Evolutionary conservation across 1,140 invertebrate genomes (phyloP).

Genomic region (Drosophila ogumai): DNA sequence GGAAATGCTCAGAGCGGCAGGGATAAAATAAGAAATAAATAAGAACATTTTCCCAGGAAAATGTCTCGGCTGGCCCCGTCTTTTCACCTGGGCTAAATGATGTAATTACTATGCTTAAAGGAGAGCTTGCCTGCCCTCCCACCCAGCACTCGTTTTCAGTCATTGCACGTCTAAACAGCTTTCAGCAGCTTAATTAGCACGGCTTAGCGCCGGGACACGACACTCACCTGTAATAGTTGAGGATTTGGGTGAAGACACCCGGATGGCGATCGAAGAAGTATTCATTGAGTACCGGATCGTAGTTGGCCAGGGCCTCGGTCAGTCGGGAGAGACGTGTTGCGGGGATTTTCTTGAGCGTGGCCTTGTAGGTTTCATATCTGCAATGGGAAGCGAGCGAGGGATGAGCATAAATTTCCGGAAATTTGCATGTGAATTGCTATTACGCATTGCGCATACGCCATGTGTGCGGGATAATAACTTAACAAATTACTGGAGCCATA

Average conservation of each 20-base stretch:
- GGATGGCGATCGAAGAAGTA: constrained; percentile 99
- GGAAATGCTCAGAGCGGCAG: constrained; percentile 18
- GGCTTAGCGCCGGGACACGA: not conserved
- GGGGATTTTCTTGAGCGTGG: constrained; percentile 96
- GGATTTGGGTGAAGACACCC: constrained; percentile 97
- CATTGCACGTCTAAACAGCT: constrained; percentile 34
- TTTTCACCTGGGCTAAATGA: constrained; percentile 8
- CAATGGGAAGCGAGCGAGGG: constrained; percentile 18
- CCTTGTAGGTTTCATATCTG: constrained; percentile 98
- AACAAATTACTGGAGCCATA: constrained; percentile 70
- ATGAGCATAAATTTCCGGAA: constrained; percentile 21
- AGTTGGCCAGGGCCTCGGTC: constrained; percentile 96
- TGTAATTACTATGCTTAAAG: constrained; percentile 33
- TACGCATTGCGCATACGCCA: constrained; percentile 59
- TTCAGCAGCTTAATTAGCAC: constrained; percentile 30
- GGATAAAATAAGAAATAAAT: constrained; percentile 1
- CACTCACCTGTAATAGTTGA: constrained; percentile 93
- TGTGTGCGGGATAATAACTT: constrained; percentile 60
- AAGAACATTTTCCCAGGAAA: not conserved
- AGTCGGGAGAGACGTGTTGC: constrained; percentile 95
- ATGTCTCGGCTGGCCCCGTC: not conserved
- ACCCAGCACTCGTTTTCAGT: constrained; percentile 15
- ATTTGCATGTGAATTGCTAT: constrained; percentile 63
- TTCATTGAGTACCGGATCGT: constrained; percentile 98
- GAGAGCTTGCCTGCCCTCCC: not conserved